phyloP scores from a whole-genome alignment of 37 sponge, comb jelly and placozoan species.

The Beroe forskalii region DNA sequence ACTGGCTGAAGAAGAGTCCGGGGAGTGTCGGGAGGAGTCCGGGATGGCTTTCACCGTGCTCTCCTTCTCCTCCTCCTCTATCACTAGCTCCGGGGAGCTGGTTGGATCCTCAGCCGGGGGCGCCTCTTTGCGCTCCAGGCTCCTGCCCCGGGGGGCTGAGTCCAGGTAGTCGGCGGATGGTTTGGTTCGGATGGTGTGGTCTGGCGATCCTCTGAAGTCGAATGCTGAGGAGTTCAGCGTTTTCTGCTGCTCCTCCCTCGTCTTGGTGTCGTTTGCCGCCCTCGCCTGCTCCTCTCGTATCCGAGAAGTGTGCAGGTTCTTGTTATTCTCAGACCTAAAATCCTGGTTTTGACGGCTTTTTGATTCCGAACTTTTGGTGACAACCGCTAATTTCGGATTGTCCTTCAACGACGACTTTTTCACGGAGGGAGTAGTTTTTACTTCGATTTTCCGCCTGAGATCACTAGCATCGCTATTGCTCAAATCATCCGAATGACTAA shows the following conservation, averaged over 20 bases:
- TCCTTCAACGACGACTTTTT: conserved; percentile 15
- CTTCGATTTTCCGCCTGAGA: conserved; percentile 34
- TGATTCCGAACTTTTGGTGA: neutral
- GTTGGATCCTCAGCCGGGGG: neutral
- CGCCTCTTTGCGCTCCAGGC: neutral
- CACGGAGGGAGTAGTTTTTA: conserved; percentile 27
- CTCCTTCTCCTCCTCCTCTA: conserved; percentile 54
- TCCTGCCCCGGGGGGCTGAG: neutral
- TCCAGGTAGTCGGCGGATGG: neutral
- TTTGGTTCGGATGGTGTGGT: neutral
- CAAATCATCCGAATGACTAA: neutral
- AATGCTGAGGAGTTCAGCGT: neutral
- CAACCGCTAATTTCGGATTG: conserved; percentile 26
- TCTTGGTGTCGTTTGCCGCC: neutral
- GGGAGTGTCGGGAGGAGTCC: conserved; percentile 58
- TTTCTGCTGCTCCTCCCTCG: neutral
- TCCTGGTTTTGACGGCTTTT: conserved; percentile 36
- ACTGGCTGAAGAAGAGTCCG: conserved; percentile 9
- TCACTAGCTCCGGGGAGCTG: conserved; percentile 56
- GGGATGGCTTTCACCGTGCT: conserved; percentile 61
- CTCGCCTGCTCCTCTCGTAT: neutral
- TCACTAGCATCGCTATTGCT: neutral
- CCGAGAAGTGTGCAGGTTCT: conserved; percentile 2
- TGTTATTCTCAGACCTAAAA: neutral
- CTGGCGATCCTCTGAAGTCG: conserved; percentile 39